A percentile compares a stretch with the other conserved stretches of the same genome.
phyloP scores from a whole-genome alignment of 2,797 vertebrate species.

The Taenioides sp. region DNA sequence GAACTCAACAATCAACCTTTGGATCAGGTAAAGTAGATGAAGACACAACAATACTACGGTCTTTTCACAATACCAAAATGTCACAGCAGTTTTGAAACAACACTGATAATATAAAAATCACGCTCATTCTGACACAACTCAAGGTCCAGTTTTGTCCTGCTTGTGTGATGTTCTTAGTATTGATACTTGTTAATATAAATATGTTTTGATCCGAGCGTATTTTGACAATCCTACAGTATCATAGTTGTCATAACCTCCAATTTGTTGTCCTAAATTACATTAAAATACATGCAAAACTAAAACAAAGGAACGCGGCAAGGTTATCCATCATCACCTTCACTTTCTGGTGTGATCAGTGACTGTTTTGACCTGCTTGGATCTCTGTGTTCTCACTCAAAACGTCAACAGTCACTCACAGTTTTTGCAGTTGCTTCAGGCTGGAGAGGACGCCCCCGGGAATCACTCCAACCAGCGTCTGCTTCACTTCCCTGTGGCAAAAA shows the following conservation, averaged over 20 bases:
- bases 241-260: neutral
- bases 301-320: neutral
- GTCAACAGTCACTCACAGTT: constrained; percentile 65
- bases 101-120: no score
- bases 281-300: neutral
- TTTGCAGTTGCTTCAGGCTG: constrained; percentile 46
- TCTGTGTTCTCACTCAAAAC: constrained; percentile 54
- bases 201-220: no score
- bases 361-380: constrained; percentile 57
- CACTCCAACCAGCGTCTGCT: constrained; percentile 41
- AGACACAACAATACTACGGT: no score
- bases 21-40: no score
- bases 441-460: constrained; percentile 35
- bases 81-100: no score
- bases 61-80: no score
- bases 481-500: constrained; percentile 43
- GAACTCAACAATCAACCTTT: no score
- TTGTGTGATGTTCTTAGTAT: no score
- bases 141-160: no score
- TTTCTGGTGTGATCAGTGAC: neutral
- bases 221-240: neutral
- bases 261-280: neutral
- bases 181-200: no score
- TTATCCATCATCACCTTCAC: neutral
- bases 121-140: no score